Evolutionary conservation across 2,797 vertebrate genomes (phyloP).

Genomic region (Trematomus bernacchii): DNA sequence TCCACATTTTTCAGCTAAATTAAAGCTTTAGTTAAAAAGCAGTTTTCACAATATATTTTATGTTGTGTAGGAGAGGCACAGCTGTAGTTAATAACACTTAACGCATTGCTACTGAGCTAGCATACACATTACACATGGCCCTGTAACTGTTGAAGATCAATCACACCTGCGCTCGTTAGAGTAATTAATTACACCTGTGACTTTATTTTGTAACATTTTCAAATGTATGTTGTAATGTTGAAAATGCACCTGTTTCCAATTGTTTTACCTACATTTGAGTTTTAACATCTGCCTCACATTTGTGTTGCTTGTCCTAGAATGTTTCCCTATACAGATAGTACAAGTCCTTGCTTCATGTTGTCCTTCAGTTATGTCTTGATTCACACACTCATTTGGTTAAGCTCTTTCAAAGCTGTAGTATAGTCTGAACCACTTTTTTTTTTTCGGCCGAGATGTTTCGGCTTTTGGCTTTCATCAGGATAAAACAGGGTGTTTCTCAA

Average conservation of each 20-base stretch:
- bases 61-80: not conserved
- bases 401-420: not conserved
- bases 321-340: not conserved
- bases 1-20: not conserved
- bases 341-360: not conserved
- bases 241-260: not conserved
- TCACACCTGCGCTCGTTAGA: not conserved
- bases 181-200: not conserved
- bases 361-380: conserved; percentile 1
- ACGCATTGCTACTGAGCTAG: not conserved
- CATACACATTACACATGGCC: not conserved
- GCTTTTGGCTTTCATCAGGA: too few relatives aligned
- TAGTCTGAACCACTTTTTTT: accelerated
- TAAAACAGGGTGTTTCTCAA: too few relatives aligned
- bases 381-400: not conserved
- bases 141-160: too few relatives aligned
- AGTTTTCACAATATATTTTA: not conserved
- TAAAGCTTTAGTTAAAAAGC: not conserved
- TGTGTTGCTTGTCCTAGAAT: too few relatives aligned
- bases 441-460: accelerated
- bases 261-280: not conserved
- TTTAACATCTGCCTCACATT: too few relatives aligned
- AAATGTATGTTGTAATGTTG: not conserved
- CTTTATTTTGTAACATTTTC: too few relatives aligned
- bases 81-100: not conserved